Base-by-base conservation (phyloP, 2,888 invertebrate genomes). In the Busseola fusca region DNA sequence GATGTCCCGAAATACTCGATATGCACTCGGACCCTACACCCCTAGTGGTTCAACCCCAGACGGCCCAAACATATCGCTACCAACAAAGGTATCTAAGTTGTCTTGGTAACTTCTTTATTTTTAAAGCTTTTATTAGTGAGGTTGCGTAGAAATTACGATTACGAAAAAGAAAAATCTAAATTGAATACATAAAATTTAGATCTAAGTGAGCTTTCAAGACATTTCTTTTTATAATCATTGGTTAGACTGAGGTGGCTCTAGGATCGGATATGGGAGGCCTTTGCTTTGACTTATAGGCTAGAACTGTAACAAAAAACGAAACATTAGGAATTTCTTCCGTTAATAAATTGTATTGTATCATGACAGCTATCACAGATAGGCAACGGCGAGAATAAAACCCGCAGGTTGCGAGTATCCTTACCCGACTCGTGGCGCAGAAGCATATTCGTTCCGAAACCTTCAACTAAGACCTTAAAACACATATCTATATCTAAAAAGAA, bases 91-190 rank as follows among this genome's bases (percentile, higher is more conserved):
- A 50, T 10, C n/a, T 10, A 50, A 50, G 48, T 50, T n/a, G n/a
- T n/a, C n/a, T n/a, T n/a, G 14, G 10, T 42, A 48, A 25, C 12
- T 50, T n/a, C n/a, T 50, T 50, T 1, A 25, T 54, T n/a, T 54
- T 54, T 37, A 10, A 54, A 57, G 45, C 37, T 30, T 45, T 45
- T 52, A 0, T 1, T 34, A 25, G 21, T 21, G 54, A 4, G 2
- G 30, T 48, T 67, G 27, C n/a, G 30, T 25, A 58, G 12, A 27
- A 7, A 37, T 70, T 25, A 50, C 34, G 16, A 21, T 72, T 45
- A 52, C 21, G 9, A 30, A 74, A 65, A 45, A 50, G 40, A 30
- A 18, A 18, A 65, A 65, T 40, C 14, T 21, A 54, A 74, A 74
- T 59, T 18, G 16, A 2, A 54, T 59, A 48, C 25, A n/a, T 72